Base-by-base conservation (phyloP, 1,140 invertebrate species). In the Bombus waltoni region DNA sequence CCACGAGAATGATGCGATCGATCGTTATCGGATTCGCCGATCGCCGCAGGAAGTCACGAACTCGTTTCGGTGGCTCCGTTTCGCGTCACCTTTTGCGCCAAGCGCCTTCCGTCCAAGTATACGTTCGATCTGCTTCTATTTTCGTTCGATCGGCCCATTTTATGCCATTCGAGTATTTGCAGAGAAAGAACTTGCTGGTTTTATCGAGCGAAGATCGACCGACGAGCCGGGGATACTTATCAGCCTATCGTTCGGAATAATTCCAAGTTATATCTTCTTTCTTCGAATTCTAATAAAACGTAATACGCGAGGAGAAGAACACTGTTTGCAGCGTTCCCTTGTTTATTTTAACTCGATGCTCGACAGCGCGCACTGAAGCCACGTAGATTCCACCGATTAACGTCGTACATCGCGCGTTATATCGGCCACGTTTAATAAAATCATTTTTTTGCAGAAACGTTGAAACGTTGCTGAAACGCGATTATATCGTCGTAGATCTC, bases 11-110 rank as follows among this genome's bases (percentile, higher is more conserved):
- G 62, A 83, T 40, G 40, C 59, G 35, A 32, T 32, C 62, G 73
- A 70, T 77, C 35, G 35, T 53, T 83, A 77, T 83, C 73, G 81
- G 44, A 28, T 81, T 74, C 28, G n/a, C 5, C 44, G 35, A 70
- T 35, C 79, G 38, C 47, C 28, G 38, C 28, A 9, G 68, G 40
- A 75, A 44, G 28, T 4, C 38, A 59, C 28, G 42, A 18, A 75
- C 35, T 76, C 32, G 81, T n/a, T 83, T 35, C 62, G 42, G 22
- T 47, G 35, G 44, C 71, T 75, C 42, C 38, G 40, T 75, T 75
- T 47, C n/a, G 57, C n/a, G 72, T 40, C 70, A 65, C 40, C 47
- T 28, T 35, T n/a, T 57, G 32, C 68, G 22, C 35, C 1, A n/a
- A 11, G 25, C 10, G 28, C 8, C 6, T 59, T 38, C 47, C 42